Percentiles rank a stretch among this genome's conserved stretches.
Conservation (phyloP, 2,113 vertebrate genomes). For the Pyxicephalus adspersus region DNA sequence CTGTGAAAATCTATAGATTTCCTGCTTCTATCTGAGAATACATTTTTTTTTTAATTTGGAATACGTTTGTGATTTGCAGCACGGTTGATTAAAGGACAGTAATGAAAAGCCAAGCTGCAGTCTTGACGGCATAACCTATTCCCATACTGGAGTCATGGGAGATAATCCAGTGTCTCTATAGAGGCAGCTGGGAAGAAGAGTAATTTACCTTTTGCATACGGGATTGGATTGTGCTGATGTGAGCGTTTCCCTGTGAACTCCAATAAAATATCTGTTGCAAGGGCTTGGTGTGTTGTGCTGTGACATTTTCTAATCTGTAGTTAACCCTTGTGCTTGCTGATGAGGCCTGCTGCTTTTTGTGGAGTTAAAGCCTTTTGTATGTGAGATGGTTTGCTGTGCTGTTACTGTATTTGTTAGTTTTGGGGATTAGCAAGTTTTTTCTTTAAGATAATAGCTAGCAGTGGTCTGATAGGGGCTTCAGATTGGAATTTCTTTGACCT, state of each 20-base stretch:
- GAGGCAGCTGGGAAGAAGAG: constrained; percentile 17
- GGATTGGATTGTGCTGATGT: constrained; percentile 41
- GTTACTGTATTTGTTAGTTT: background rate
- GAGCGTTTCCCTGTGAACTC: constrained; percentile 11
- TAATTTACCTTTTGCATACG: constrained; percentile 37
- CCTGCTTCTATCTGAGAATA: background rate
- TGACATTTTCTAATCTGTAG: constrained; percentile 18
- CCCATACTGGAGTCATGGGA: constrained; percentile 21
- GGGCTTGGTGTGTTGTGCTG: background rate
- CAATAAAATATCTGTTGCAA: background rate
- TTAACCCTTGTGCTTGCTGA: constrained; percentile 15
- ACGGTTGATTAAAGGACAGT: constrained; percentile 2
- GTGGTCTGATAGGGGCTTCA: too few species aligned
- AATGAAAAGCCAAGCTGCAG: constrained; percentile 18
- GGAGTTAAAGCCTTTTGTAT: background rate
- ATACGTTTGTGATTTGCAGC: background rate
- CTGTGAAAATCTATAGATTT: background rate
- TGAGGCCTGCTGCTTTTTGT: background rate
- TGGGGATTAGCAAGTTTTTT: too few species aligned
- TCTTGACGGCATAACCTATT: constrained; percentile 4
- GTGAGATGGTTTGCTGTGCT: background rate
- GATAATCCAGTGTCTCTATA: constrained; percentile 32
- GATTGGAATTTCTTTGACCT: too few species aligned
- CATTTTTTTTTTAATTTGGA: background rate
- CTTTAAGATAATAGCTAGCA: too few species aligned